Evolutionary conservation across 2,797 vertebrate genomes (phyloP).

Genomic region (Spheniscus humboldti): DNA sequence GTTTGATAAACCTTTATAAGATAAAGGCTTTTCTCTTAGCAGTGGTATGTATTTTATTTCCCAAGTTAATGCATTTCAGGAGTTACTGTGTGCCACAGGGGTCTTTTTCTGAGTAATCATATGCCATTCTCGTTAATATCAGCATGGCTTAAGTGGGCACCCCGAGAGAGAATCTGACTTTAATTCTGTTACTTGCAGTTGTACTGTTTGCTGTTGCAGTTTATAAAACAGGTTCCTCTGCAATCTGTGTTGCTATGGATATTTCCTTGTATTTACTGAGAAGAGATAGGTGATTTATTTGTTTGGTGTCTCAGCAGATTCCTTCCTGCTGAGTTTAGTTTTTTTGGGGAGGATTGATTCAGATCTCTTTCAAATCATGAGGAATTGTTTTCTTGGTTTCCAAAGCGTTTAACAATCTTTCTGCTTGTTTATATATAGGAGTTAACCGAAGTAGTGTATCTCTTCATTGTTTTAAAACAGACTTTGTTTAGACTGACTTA

Average conservation of each 20-base stretch:
- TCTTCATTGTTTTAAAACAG: neutral
- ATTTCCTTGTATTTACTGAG: neutral
- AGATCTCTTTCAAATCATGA: neutral
- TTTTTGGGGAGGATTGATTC: neutral
- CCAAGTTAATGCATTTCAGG: neutral
- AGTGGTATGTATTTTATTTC: neutral
- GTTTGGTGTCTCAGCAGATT: neutral
- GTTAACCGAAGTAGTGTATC: neutral
- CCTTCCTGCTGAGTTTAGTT: neutral
- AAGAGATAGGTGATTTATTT: neutral
- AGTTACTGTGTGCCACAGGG: neutral
- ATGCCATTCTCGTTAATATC: neutral
- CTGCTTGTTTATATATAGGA: neutral
- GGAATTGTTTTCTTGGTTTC: neutral
- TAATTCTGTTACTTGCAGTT: neutral
- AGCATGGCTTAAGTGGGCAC: neutral
- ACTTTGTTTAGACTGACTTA: neutral
- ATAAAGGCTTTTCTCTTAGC: neutral
- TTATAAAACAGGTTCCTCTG: neutral
- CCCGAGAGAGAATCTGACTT: neutral
- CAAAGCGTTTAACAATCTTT: neutral
- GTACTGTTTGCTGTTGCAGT: neutral
- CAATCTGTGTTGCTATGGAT: neutral
- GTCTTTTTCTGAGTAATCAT: neutral
- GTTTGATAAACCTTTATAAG: no score